These are phyloP conservation scores for Heliothis subflexa DNA, from an alignment of 1,140 invertebrate species.

Conservation along the genomic window DNA sequence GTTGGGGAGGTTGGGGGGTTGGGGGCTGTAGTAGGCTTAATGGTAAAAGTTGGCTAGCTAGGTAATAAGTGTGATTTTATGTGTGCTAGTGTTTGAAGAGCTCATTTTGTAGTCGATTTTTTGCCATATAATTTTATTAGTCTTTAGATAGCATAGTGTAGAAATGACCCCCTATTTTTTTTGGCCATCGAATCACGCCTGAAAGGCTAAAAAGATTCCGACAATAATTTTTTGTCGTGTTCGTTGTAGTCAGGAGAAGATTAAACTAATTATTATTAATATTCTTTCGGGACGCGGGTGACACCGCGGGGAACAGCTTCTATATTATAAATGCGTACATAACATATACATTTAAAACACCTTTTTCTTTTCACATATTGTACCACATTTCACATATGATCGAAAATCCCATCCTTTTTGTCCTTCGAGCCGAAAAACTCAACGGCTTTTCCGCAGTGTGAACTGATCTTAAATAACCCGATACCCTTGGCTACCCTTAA, in stretches of 20 bases:
- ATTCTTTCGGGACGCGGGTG: too few relatives aligned
- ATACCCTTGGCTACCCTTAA: neutral
- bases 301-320: too few relatives aligned
- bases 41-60: conserved; percentile 38
- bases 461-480: conserved; percentile 2
- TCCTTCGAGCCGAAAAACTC: neutral
- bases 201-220: too few relatives aligned
- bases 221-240: too few relatives aligned
- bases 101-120: neutral
- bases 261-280: too few relatives aligned
- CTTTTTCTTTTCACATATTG: neutral
- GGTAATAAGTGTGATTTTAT: conserved; percentile 36
- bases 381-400: too few relatives aligned
- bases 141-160: too few relatives aligned
- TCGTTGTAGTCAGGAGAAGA: too few relatives aligned
- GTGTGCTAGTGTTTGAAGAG: neutral
- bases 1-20: neutral
- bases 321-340: too few relatives aligned
- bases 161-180: too few relatives aligned
- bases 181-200: too few relatives aligned
- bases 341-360: neutral
- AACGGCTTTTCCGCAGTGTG: neutral
- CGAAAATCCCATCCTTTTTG: neutral
- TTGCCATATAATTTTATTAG: too few relatives aligned
- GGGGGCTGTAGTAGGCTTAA: conserved; percentile 35